Percentiles rank a stretch among this genome's conserved stretches.
phyloP scores from a whole-genome alignment of 2,888 invertebrate species.

The Aspidiotus destructor region DNA sequence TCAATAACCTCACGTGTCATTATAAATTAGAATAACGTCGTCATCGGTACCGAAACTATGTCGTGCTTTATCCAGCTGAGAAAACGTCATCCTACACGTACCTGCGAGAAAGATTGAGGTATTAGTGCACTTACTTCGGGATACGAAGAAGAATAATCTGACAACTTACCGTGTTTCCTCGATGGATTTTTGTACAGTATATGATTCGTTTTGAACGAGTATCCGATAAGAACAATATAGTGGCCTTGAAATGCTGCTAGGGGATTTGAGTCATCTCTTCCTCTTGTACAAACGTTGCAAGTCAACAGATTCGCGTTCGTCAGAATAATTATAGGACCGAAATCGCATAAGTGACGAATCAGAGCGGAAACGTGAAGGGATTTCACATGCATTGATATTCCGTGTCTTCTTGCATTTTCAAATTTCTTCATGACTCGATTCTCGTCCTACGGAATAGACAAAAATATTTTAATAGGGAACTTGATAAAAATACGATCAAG shows the following conservation, averaged over 20 bases:
- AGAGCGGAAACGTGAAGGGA: constrained; percentile 8
- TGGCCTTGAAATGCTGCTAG: constrained; percentile 20
- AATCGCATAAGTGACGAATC: constrained; percentile 24
- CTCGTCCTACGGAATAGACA: constrained; percentile 14
- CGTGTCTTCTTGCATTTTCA: constrained; percentile 20
- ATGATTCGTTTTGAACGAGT: constrained; percentile 21
- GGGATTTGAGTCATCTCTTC: neutral
- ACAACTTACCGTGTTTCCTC: constrained; percentile 14
- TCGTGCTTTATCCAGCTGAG: constrained; percentile 24
- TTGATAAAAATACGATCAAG: too few species aligned
- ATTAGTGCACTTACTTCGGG: neutral
- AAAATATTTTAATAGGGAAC: neutral
- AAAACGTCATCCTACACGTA: constrained; percentile 24
- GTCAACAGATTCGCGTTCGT: constrained; percentile 26
- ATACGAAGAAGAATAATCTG: neutral
- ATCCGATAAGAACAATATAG: constrained; percentile 29
- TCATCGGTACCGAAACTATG: constrained; percentile 27
- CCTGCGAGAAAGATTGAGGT: neutral
- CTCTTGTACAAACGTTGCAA: constrained; percentile 19
- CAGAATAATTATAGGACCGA: constrained; percentile 21
- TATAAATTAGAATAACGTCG: constrained; percentile 24
- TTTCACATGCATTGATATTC: constrained; percentile 12
- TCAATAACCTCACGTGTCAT: neutral
- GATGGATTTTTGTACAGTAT: constrained; percentile 28
- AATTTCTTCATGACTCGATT: constrained; percentile 24